These are phyloP conservation scores for Lycia hirtaria DNA, from an alignment of 2,888 invertebrate genomes.

Conservation along the genomic window DNA sequence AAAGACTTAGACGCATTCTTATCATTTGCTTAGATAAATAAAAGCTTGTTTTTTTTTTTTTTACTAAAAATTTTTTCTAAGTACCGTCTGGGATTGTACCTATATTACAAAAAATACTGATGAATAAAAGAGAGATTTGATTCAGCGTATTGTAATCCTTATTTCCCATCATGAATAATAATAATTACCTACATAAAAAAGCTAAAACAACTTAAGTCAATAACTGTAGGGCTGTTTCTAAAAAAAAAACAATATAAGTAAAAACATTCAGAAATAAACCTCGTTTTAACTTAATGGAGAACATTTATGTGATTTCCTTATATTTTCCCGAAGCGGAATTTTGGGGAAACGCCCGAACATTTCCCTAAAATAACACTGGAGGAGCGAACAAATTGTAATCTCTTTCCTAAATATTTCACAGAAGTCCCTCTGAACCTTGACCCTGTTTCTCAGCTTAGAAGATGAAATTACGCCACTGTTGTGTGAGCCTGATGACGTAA, in stretches of 20 bases:
- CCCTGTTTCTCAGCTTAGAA: constrained; percentile 17
- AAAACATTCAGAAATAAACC: background rate
- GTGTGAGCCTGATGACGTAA: constrained; percentile 11
- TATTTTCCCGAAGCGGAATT: background rate
- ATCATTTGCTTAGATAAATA: too few relatives aligned
- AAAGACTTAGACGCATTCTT: too few relatives aligned
- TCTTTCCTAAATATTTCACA: constrained; percentile 24
- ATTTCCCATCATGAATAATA: too few relatives aligned
- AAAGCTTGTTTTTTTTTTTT: too few relatives aligned
- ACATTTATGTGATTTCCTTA: constrained; percentile 1
- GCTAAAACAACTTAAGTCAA: too few relatives aligned
- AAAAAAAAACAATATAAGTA: background rate
- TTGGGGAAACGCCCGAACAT: background rate
- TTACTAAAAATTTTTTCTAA: too few relatives aligned
- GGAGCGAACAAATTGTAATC: constrained; percentile 16
- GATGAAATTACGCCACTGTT: constrained; percentile 10
- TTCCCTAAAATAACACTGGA: constrained; percentile 3
- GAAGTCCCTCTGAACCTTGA: constrained; percentile 15
- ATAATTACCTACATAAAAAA: too few relatives aligned
- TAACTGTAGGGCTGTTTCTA: too few relatives aligned
- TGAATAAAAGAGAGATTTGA: too few relatives aligned
- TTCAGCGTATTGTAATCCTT: too few relatives aligned
- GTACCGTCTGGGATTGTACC: too few relatives aligned
- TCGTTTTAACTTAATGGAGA: background rate
- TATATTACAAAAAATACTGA: too few relatives aligned